Evolutionary conservation across 1,140 invertebrate species (phyloP), one percentile per base, ranked within the genome.

Genomic region (Saxidomus purpurata): DNA sequence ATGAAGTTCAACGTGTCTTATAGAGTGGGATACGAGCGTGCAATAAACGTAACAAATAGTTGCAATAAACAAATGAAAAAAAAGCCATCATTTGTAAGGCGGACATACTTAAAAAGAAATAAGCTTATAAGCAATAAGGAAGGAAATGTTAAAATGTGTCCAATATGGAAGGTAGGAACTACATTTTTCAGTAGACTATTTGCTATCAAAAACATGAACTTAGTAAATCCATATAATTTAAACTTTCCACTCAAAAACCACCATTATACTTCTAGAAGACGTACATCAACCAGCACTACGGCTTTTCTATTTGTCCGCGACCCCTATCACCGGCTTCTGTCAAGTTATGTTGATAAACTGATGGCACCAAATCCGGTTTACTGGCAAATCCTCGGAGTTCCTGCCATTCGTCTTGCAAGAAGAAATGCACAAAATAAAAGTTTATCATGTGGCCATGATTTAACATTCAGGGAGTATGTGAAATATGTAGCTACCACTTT

Each of bases 301-400:
- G n/a, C 11, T 8, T 88, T 88, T 36, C n/a, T 88, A 38, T 88
- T 49, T 88, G 1, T 77, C 77, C n/a, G n/a, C n/a, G n/a, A n/a
- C n/a, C n/a, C n/a, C n/a, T n/a, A n/a, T n/a, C n/a, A n/a, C n/a
- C n/a, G n/a, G n/a, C n/a, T n/a, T n/a, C n/a, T n/a, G n/a, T n/a
- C n/a, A n/a, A n/a, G n/a, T n/a, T n/a, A n/a, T n/a, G n/a, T n/a
- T n/a, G n/a, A n/a, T n/a, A n/a, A n/a, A n/a, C n/a, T n/a, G n/a
- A n/a, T n/a, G n/a, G n/a, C n/a, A n/a, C n/a, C n/a, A n/a, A n/a
- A n/a, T n/a, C n/a, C n/a, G n/a, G n/a, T n/a, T n/a, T n/a, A n/a
- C n/a, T n/a, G n/a, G n/a, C n/a, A n/a, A n/a, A n/a, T n/a, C n/a
- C n/a, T n/a, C n/a, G n/a, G n/a, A n/a, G 25, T 80, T 3, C 49